phyloP scores from a whole-genome alignment of 2,113 vertebrate species.

The Barnardius zonarius region DNA sequence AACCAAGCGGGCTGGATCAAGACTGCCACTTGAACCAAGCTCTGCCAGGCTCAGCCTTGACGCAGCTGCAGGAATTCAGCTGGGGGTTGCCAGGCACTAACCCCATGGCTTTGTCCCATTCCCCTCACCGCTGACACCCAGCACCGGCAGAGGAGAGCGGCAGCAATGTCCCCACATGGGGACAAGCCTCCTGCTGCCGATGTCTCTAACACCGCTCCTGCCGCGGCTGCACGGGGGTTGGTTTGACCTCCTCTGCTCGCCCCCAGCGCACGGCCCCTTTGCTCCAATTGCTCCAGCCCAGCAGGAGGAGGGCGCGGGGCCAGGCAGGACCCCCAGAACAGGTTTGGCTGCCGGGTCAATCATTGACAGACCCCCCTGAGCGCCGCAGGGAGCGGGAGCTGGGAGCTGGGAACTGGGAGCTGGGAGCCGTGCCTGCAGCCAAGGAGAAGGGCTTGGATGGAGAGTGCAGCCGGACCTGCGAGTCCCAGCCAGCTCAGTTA shows the following conservation, averaged over 20 bases:
- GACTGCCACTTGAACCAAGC: not conserved
- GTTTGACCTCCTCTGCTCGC: fast-evolving
- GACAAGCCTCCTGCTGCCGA: fast-evolving
- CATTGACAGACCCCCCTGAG: slow-evolving; percentile 13
- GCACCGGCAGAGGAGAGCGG: fast-evolving
- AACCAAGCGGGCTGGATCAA: not conserved
- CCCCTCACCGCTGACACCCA: not conserved
- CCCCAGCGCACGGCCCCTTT: not conserved
- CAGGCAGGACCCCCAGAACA: not conserved
- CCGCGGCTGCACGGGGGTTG: not conserved
- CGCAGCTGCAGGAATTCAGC: not conserved
- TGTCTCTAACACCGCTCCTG: not conserved
- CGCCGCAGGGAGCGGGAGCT: fast-evolving
- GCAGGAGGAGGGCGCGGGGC: not conserved
- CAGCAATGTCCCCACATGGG: not conserved
- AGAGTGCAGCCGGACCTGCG: not conserved
- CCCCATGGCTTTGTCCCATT: fast-evolving
- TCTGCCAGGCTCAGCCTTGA: not conserved
- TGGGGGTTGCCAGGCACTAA: not conserved
- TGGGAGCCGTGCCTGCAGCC: not conserved
- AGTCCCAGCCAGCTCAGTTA: not conserved
- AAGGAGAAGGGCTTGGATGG: not conserved
- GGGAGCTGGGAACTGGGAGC: not conserved
- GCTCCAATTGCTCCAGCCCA: not conserved
- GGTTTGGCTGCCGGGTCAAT: slow-evolving; percentile 46